These are phyloP conservation scores for Oreochromis mossambicus DNA, from an alignment of 2,797 vertebrate species.

Conservation along the genomic window DNA sequence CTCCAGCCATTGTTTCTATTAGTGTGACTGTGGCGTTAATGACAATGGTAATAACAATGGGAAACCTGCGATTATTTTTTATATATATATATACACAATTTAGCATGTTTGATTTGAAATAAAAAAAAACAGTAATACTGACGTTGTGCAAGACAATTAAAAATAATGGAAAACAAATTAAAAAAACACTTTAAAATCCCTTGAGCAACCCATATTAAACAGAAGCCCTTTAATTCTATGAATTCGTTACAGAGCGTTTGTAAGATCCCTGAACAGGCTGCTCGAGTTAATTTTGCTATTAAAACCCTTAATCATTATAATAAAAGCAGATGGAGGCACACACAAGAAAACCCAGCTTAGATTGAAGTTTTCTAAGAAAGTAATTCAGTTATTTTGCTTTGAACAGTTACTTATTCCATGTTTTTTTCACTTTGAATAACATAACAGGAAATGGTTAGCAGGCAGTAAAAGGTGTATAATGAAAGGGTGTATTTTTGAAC, in stretches of 20 bases:
- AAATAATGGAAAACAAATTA: not conserved
- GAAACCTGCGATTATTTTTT: not conserved
- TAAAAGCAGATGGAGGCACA: not conserved
- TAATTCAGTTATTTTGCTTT: not conserved
- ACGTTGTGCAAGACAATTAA: not conserved
- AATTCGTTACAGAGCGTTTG: not conserved
- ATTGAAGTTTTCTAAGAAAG: not conserved
- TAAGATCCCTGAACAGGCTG: not conserved
- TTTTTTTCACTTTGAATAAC: not conserved
- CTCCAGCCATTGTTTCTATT: not conserved
- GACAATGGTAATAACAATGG: not conserved
- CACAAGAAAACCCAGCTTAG: not conserved
- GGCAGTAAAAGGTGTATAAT: not conserved
- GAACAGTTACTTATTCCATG: not conserved
- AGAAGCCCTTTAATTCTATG: not conserved
- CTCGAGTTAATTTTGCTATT: not conserved
- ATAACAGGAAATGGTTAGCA: not conserved
- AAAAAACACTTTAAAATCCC: not conserved
- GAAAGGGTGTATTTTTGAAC: not conserved
- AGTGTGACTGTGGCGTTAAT: not conserved
- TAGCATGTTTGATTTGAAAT: not conserved
- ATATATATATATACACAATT: rapidly evolving
- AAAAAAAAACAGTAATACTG: rapidly evolving
- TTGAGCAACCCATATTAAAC: not conserved
- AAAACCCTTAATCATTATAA: not conserved